Conservation (phyloP, 1,140 invertebrate species). For the Listronotus oregonensis region DNA sequence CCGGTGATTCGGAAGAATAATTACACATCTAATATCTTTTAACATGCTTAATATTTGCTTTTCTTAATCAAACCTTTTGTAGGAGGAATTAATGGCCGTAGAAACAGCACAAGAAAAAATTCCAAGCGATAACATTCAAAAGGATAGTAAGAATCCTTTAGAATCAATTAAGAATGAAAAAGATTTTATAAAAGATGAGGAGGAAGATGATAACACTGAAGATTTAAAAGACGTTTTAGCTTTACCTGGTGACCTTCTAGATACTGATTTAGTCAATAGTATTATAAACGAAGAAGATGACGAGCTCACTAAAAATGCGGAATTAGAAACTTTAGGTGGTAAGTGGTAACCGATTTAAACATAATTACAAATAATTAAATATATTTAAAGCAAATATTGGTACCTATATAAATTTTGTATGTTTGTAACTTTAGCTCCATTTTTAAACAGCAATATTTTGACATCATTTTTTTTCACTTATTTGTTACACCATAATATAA, state of each 20-base stretch:
- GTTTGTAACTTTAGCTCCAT: no score
- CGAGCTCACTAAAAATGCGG: conserved; percentile 61
- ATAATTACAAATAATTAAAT: conserved; percentile 38
- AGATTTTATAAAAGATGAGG: conserved; percentile 57
- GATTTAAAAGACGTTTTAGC: conserved; percentile 72
- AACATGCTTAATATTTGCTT: no score
- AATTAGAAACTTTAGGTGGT: conserved; percentile 56
- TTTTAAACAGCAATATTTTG: no score
- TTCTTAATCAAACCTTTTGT: conserved; percentile 44
- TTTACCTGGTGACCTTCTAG: conserved; percentile 69
- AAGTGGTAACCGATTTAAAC: conserved; percentile 14
- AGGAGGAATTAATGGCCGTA: conserved; percentile 70
- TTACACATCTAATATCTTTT: no score
- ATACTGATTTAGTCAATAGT: conserved; percentile 75
- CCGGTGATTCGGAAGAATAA: no score
- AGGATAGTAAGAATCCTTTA: neutral
- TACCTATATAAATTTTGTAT: no score
- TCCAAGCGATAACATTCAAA: neutral
- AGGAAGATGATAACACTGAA: conserved; percentile 66
- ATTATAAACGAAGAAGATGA: conserved; percentile 73
- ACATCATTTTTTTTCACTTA: no score
- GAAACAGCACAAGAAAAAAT: conserved; percentile 62
- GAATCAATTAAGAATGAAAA: conserved; percentile 30
- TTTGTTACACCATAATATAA: no score
- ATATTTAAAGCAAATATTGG: no score